Conservation (phyloP, 2,888 invertebrate genomes). For the Acleris laterana region DNA sequence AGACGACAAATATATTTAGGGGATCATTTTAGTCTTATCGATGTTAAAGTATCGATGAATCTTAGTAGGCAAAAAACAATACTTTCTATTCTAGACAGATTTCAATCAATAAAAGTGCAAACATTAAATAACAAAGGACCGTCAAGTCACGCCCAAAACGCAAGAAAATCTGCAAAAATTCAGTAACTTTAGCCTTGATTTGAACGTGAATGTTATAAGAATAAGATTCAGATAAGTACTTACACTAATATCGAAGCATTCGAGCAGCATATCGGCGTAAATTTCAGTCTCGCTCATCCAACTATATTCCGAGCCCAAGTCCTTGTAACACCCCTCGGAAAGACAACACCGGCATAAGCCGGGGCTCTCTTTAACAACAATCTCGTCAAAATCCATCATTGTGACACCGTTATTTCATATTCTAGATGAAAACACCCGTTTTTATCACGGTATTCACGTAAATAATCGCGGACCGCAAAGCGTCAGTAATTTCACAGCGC, state of each 20-base stretch:
- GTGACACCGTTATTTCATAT: conserved; percentile 40
- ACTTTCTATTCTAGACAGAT: too few relatives aligned
- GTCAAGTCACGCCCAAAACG: conserved; percentile 22
- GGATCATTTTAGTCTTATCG: too few relatives aligned
- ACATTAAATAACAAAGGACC: neutral
- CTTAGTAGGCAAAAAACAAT: too few relatives aligned
- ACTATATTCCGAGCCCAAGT: conserved; percentile 68
- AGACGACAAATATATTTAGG: too few relatives aligned
- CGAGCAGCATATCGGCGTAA: conserved; percentile 78
- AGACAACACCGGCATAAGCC: conserved; percentile 80
- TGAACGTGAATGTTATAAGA: neutral
- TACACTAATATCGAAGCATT: conserved; percentile 79
- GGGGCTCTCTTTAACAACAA: conserved; percentile 75
- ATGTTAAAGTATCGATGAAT: too few relatives aligned
- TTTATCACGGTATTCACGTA: conserved; percentile 27
- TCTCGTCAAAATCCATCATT: conserved; percentile 74
- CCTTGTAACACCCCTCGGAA: conserved; percentile 79
- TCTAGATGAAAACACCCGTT: conserved; percentile 14
- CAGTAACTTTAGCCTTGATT: neutral
- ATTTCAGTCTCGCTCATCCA: conserved; percentile 80
- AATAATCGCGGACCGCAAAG: conserved; percentile 11
- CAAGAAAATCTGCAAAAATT: neutral
- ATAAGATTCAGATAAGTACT: conserved; percentile 47
- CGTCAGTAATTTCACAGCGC: conserved; percentile 38
- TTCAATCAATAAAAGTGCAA: too few relatives aligned